Conservation (phyloP, 2,888 invertebrate species). For the Tridacna crocea region DNA sequence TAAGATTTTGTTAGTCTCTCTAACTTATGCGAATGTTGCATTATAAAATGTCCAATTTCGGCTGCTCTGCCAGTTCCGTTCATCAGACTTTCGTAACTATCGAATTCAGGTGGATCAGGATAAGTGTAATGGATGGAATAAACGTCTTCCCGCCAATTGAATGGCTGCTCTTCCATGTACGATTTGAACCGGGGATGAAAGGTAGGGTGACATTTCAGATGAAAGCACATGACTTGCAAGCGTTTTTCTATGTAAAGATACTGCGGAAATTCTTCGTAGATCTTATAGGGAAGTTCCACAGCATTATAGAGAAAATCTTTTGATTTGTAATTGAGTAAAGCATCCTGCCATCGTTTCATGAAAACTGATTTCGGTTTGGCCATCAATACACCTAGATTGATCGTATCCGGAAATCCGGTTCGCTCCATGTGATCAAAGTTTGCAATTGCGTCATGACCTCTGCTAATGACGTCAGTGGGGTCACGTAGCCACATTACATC, state of each 20-base stretch:
- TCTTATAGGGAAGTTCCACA: slow-evolving; percentile 71
- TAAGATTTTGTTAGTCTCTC: neutral
- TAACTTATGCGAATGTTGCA: slow-evolving; percentile 57
- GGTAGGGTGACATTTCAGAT: slow-evolving; percentile 78
- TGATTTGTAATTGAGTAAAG: slow-evolving; percentile 65
- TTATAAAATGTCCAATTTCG: slow-evolving; percentile 76
- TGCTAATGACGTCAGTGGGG: slow-evolving; percentile 64
- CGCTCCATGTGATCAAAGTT: slow-evolving; percentile 78
- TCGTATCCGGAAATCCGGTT: slow-evolving; percentile 69
- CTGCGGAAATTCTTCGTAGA: slow-evolving; percentile 78
- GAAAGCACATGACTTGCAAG: slow-evolving; percentile 81
- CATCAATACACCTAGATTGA: slow-evolving; percentile 77
- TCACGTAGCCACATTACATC: slow-evolving; percentile 80
- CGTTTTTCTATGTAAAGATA: slow-evolving; percentile 74
- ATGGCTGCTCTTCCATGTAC: slow-evolving; percentile 71
- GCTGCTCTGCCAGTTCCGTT: slow-evolving; percentile 73
- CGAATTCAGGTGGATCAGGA: slow-evolving; percentile 78
- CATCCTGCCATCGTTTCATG: slow-evolving; percentile 69
- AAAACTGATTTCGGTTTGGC: slow-evolving; percentile 74
- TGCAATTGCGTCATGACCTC: slow-evolving; percentile 77
- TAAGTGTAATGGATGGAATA: slow-evolving; percentile 82
- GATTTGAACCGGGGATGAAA: slow-evolving; percentile 74
- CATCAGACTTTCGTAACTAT: slow-evolving; percentile 62
- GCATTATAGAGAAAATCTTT: slow-evolving; percentile 73
- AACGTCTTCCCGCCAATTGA: slow-evolving; percentile 78